Base-by-base conservation (phyloP, 2,888 invertebrate species). In the Hedychridium roseum region DNA sequence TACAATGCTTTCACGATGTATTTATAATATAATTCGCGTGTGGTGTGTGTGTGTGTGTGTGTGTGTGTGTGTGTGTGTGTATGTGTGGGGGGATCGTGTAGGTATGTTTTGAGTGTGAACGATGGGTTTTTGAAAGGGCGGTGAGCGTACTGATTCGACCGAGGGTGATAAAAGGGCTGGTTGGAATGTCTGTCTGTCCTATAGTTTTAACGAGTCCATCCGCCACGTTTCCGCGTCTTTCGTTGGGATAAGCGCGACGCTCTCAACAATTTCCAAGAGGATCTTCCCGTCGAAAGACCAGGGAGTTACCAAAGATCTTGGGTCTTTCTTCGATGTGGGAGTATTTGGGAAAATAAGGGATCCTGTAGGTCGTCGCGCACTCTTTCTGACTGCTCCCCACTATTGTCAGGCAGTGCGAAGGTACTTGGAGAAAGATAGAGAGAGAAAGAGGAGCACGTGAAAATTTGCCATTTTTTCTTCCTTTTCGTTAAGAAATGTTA, bases 401-500 rank as follows among this genome's bases (percentile, higher is more conserved):
- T n/a, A n/a, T n/a, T n/a, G n/a, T n/a, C n/a, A n/a, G n/a, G n/a
- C n/a, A n/a, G n/a, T n/a, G n/a, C n/a, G n/a, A n/a, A n/a, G n/a
- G n/a, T n/a, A n/a, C n/a, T n/a, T n/a, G n/a, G n/a, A 16, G 16
- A 23, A 20, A 1, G 16, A 63, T 64, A 66, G 66, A 69, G 67
- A 68, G 63, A 68, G 61, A 61, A 59, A 66, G 57, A 61, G 51
- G 65, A 66, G 57, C 70, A 71, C 68, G 68, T 68, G 74, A 62
- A 67, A 74, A 74, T 70, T 77, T 72, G 69, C 76, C 73, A 76
- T 76, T 73, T 74, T 59, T n/a, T n/a, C n/a, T n/a, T n/a, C n/a
- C n/a, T n/a, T n/a, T 44, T 60, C 59, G 64, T 73, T 70, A 77
- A 74, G 75, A 76, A 77, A 73, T 73, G 76, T 77, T 78, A 78